Base-by-base conservation (phyloP, 2,113 vertebrate species). In the Lophura nycthemera region DNA sequence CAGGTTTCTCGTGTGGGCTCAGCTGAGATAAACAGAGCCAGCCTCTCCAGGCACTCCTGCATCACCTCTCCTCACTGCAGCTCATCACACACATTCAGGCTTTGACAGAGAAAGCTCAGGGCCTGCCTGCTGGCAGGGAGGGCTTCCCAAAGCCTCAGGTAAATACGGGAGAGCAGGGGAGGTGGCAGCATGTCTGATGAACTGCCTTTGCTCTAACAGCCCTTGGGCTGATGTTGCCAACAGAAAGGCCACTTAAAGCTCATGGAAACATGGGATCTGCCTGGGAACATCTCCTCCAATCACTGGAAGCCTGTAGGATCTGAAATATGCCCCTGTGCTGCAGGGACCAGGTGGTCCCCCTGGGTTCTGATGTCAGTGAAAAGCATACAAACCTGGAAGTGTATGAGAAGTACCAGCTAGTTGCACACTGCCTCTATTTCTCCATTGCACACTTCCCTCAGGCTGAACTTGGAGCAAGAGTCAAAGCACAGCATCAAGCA, bases 51-150 rank as follows among this genome's bases (percentile, higher is more conserved):
- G 25, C 0, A 0, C 36, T 54, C 38, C 50, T 47, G 50, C 24
- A 25, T 19, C 24, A 40, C 18, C 50, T 59, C 71, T 83, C 32
- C 36, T 71, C 56, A 32, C 56, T 52, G 70, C 1, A 0, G 22
- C 56, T 88, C 18, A 50, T 43, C 56, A 57, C 10, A 11, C 0
- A 1, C 19, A 4, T 0, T 1, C 20, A 45, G 32, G 32, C 50
- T 57, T 64, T 34, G 63, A 64, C 7, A 17, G 42, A 57, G 74
- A 22, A 64, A 59, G 56, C n/a, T 89, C 50, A 40, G 17, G 63
- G 20, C 24, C 18, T n/a, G n/a, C 9, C 11, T 80, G 42, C 54
- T 36, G 34, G 32, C 0, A 0, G 22, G 29, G 24, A 75, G 8
- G 34, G 27, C 36, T 59, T 43, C 38, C 65, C 19, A 27, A 13